A percentile compares a stretch with the other conserved stretches of the same genome.
Evolutionary conservation across 2,888 invertebrate species (phyloP).

Genomic region (Craniophora ligustri): DNA sequence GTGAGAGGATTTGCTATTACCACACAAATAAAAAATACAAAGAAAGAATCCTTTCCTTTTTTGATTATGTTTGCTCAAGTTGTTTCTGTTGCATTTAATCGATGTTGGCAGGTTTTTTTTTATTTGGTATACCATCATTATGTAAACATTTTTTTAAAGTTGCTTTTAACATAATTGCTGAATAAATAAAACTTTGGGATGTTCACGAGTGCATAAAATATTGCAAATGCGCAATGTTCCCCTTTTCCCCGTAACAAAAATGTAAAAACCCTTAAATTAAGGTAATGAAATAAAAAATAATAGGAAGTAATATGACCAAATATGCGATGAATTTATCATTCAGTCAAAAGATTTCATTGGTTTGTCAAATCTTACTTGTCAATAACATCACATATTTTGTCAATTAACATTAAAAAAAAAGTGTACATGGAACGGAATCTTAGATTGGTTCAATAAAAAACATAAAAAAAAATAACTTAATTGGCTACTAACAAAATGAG

Average conservation of each 20-base stretch:
- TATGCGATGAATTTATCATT: slow-evolving; percentile 18
- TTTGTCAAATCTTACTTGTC: slow-evolving; percentile 7
- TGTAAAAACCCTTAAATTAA: slow-evolving; percentile 37
- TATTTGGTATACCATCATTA: too few relatives aligned
- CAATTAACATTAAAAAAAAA: slow-evolving; percentile 18
- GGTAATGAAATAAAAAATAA: slow-evolving; percentile 34
- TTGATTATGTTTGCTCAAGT: too few relatives aligned
- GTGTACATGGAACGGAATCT: slow-evolving; percentile 66
- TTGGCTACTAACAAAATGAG: slow-evolving; percentile 53
- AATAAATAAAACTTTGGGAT: too few relatives aligned
- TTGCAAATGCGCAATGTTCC: slow-evolving; percentile 4
- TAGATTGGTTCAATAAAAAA: slow-evolving; percentile 39
- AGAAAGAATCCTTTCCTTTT: too few relatives aligned
- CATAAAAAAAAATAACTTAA: slow-evolving; percentile 50
- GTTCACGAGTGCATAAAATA: too few relatives aligned
- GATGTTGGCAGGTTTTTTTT: too few relatives aligned
- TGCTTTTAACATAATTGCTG: too few relatives aligned
- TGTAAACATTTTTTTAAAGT: too few relatives aligned
- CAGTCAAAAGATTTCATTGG: slow-evolving; percentile 7
- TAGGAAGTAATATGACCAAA: slow-evolving; percentile 23
- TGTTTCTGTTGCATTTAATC: too few relatives aligned
- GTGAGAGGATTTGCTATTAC: too few relatives aligned
- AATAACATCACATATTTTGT: slow-evolving; percentile 30
- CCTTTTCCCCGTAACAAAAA: slow-evolving; percentile 23
- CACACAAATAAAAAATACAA: too few relatives aligned